Evolutionary conservation across 1,140 invertebrate species (phyloP).

Genomic region (Zaprionus ghesquierei): DNA sequence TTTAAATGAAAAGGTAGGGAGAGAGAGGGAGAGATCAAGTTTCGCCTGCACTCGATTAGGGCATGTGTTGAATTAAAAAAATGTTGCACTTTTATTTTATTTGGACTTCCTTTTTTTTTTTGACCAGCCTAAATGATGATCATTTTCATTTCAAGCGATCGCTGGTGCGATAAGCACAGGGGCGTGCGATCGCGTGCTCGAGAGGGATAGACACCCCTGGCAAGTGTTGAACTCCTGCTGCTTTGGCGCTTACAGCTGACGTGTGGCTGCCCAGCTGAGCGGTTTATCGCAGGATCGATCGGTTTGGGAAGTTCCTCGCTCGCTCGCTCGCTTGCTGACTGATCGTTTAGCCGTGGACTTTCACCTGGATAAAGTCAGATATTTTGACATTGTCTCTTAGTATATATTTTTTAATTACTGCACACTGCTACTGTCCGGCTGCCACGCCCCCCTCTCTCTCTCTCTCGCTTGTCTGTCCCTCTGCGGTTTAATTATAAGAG

Average conservation of each 20-base stretch:
- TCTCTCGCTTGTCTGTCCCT: slow-evolving; percentile 36
- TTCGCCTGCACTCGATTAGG: slow-evolving; percentile 63
- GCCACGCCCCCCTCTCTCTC: slow-evolving; percentile 28
- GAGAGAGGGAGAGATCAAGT: slow-evolving; percentile 60
- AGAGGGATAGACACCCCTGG: slow-evolving; percentile 22
- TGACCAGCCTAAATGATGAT: slow-evolving; percentile 78
- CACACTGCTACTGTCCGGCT: slow-evolving; percentile 24
- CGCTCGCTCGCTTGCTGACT: slow-evolving; percentile 42
- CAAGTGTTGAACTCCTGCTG: slow-evolving; percentile 75
- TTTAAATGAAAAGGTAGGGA: slow-evolving; percentile 53
- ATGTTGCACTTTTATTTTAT: slow-evolving; percentile 72
- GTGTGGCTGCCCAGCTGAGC: slow-evolving; percentile 69
- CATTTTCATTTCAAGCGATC: slow-evolving; percentile 77
- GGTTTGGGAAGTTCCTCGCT: background rate
- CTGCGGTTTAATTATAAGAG: slow-evolving; percentile 54
- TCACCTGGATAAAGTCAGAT: slow-evolving; percentile 31
- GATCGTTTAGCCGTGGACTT: slow-evolving; percentile 66
- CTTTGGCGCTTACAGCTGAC: slow-evolving; percentile 76
- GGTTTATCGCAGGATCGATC: slow-evolving; percentile 67
- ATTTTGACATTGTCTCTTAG: slow-evolving; percentile 42
- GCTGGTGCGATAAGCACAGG: slow-evolving; percentile 62
- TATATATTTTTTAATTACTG: slow-evolving; percentile 63
- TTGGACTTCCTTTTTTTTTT: background rate
- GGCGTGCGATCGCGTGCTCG: slow-evolving; percentile 32
- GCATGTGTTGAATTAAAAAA: slow-evolving; percentile 77